Conservation (phyloP, 1,140 invertebrate genomes). For the Aphidius gifuensis region DNA sequence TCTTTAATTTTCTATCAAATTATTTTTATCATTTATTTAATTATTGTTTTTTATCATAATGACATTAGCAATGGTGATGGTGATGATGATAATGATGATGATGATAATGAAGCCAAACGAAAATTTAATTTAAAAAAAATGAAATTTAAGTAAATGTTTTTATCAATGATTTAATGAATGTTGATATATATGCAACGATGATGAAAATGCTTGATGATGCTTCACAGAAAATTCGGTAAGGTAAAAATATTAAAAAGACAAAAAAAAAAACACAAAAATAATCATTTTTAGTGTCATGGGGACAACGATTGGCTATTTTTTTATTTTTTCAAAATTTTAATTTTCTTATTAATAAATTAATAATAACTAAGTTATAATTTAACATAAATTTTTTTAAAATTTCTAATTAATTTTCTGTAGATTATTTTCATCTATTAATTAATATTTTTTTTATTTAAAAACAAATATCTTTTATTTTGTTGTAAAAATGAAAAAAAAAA, state of each 20-base stretch:
- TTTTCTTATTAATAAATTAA: too few relatives aligned
- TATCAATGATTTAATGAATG: constrained; percentile 18
- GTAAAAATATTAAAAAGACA: background rate
- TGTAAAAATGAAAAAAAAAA: background rate
- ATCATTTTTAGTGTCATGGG: background rate
- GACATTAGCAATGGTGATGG: too few relatives aligned
- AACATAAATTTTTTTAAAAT: too few relatives aligned
- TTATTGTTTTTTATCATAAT: too few relatives aligned
- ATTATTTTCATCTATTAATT: background rate
- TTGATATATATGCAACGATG: constrained; percentile 29
- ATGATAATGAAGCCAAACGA: constrained; percentile 20
- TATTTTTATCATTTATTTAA: too few relatives aligned
- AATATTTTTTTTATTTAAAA: too few relatives aligned
- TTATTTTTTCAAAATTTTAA: background rate
- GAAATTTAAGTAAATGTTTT: constrained; percentile 12
- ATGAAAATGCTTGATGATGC: constrained; percentile 20
- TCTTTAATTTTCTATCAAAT: too few relatives aligned
- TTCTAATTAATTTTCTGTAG: background rate
- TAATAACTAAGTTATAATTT: too few relatives aligned
- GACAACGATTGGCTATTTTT: background rate
- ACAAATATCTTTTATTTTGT: too few relatives aligned
- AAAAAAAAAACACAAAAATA: background rate
- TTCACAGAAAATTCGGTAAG: constrained; percentile 22
- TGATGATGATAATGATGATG: constrained; percentile 28
- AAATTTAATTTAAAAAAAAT: constrained; percentile 30